Percentiles rank a stretch among this genome's conserved stretches.
Conservation (phyloP, 1,140 invertebrate species). For the Conopomorpha cramerella region DNA sequence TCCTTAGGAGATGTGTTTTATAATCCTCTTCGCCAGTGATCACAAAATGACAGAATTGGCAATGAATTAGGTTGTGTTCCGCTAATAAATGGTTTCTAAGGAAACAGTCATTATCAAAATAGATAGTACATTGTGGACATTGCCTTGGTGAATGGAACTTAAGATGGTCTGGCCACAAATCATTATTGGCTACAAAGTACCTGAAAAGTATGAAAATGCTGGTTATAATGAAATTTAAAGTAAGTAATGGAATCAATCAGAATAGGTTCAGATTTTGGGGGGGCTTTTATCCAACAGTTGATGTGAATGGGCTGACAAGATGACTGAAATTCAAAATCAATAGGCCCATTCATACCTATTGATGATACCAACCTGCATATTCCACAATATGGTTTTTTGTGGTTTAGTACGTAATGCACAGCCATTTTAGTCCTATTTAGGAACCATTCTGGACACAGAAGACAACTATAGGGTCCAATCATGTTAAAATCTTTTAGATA, state of each 20-base stretch:
- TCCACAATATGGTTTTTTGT: constrained; percentile 53
- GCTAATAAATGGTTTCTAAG: constrained; percentile 31
- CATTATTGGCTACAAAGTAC: constrained; percentile 42
- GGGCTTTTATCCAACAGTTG: no score
- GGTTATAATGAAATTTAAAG: no score
- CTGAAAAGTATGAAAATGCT: constrained; percentile 23
- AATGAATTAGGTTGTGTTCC: constrained; percentile 43
- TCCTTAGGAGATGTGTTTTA: constrained; percentile 37
- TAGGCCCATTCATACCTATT: neutral
- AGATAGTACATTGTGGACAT: constrained; percentile 47
- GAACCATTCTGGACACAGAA: constrained; percentile 51
- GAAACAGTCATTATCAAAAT: constrained; percentile 24
- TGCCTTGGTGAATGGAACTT: constrained; percentile 46
- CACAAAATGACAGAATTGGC: constrained; percentile 47
- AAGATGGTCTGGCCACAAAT: constrained; percentile 29
- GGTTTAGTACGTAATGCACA: constrained; percentile 47
- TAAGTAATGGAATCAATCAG: no score
- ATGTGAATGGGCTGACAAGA: no score
- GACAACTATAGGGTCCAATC: constrained; percentile 45
- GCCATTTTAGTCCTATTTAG: constrained; percentile 48
- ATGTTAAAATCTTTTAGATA: constrained; percentile 49
- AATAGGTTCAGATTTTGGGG: no score
- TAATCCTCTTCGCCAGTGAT: constrained; percentile 37
- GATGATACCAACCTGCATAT: constrained; percentile 40
- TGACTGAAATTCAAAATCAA: neutral